These are phyloP conservation scores for Plagodis dolabraria DNA, from an alignment of 2,888 invertebrate genomes.

Conservation along the genomic window DNA sequence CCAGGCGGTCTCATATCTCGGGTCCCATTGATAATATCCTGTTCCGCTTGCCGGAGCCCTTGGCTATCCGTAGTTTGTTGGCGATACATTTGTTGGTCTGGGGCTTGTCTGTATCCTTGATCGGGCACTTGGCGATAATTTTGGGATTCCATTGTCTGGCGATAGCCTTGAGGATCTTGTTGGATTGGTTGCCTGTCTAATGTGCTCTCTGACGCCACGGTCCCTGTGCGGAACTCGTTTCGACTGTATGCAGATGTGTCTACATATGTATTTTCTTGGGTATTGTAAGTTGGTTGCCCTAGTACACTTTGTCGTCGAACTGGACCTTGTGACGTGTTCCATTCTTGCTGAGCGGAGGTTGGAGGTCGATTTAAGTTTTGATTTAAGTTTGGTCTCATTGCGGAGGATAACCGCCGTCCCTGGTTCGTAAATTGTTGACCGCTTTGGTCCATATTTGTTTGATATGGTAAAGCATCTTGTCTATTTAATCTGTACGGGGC, in stretches of 20 bases:
- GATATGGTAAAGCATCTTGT: slow-evolving; percentile 63
- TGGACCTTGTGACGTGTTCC: slow-evolving; percentile 61
- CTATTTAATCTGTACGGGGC: slow-evolving; percentile 59
- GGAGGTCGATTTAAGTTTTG: slow-evolving; percentile 46
- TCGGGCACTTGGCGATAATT: slow-evolving; percentile 66
- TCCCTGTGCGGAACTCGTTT: slow-evolving; percentile 69
- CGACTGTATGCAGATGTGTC: slow-evolving; percentile 63
- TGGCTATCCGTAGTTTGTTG: slow-evolving; percentile 47
- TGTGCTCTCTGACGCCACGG: slow-evolving; percentile 70
- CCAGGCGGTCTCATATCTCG: slow-evolving; percentile 70
- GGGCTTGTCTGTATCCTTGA: slow-evolving; percentile 70
- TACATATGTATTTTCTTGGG: slow-evolving; percentile 60
- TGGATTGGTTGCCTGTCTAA: slow-evolving; percentile 51
- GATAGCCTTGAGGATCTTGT: slow-evolving; percentile 59
- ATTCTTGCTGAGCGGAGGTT: slow-evolving; percentile 57
- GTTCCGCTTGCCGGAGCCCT: slow-evolving; percentile 60
- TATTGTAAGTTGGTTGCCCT: slow-evolving; percentile 65
- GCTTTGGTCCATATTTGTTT: slow-evolving; percentile 68
- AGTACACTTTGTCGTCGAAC: slow-evolving; percentile 70
- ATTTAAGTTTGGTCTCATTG: slow-evolving; percentile 61
- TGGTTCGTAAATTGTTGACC: slow-evolving; percentile 68
- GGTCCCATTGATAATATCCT: slow-evolving; percentile 66
- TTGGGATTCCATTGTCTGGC: slow-evolving; percentile 59
- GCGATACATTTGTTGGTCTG: slow-evolving; percentile 58
- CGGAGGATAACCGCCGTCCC: slow-evolving; percentile 64